Base-by-base conservation (phyloP, 2,797 vertebrate species). In the Typhlichthys eigenmanni region DNA sequence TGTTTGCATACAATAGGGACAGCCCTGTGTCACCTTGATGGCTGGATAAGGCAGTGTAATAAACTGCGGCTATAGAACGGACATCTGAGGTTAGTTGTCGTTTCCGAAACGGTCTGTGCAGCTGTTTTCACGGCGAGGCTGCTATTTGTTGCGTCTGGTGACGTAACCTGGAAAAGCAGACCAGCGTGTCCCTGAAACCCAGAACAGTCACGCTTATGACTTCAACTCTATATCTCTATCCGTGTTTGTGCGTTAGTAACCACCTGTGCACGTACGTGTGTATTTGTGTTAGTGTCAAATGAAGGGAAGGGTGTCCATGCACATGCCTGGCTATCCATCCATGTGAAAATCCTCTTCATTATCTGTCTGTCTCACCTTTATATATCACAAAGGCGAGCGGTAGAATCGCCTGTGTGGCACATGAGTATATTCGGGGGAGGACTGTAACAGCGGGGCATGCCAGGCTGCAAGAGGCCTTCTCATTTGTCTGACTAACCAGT, bases 401-500 rank as follows among this genome's bases (percentile, higher is more conserved):
- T 34, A 34, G 34, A 5, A 7, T 34, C 34, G 34, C 34, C 34
- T 7, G 34, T 34, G 34, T 5, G 34, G 4, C 34, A 34, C 34
- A 34, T 34, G 34, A 34, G 34, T 34, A 34, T 6, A 34, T 34
- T 34, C 7, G 34, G 34, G 34, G 7, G 34, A 34, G 34, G 34
- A 34, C 34, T 34, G 34, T 34, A 83, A 81, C 83, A 47, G 46
- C 29, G 16, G 60, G 66, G 13, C 13, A 81, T 79, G 81, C 80
- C 76, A 76, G 73, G 72, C 67, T 78, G 71, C 78, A 65, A 60
- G 55, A 45, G 62, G 71, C 64, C 59, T 71, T 74, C 72, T 87
- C 68, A 76, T 81, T 80, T 82, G 70, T 85, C 77, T 64, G 62
- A 56, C 58, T 82, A 74, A 85, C 72, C 80, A 78, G 75, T 66